These are phyloP conservation scores for Arion vulgaris DNA, from an alignment of 1,140 invertebrate genomes.

Conservation along the genomic window DNA sequence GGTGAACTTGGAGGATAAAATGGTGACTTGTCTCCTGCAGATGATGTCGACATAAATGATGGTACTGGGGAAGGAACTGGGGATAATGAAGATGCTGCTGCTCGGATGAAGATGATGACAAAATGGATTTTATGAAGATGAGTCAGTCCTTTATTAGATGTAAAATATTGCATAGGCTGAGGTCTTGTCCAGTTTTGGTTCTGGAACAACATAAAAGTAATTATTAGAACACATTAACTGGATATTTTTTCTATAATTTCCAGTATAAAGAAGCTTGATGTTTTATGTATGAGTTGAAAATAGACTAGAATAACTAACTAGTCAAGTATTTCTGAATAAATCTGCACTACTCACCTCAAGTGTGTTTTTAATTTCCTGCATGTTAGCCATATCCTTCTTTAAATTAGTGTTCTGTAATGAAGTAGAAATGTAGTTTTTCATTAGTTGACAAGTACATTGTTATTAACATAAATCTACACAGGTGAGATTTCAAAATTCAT, in stretches of 20 bases:
- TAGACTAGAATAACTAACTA: too few relatives aligned
- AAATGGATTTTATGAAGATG: not conserved
- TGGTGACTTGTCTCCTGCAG: not conserved
- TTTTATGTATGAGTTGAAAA: too few relatives aligned
- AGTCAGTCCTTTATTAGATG: not conserved
- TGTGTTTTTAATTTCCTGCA: not conserved
- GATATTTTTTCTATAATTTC: too few relatives aligned
- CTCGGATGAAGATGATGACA: not conserved
- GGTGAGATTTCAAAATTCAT: too few relatives aligned
- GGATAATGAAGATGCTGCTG: constrained; percentile 5
- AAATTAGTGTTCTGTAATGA: not conserved
- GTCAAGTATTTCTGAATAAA: too few relatives aligned
- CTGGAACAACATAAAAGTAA: too few relatives aligned
- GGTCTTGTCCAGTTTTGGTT: not conserved
- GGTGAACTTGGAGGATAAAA: constrained; percentile 6
- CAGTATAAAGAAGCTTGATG: too few relatives aligned
- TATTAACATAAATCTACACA: too few relatives aligned
- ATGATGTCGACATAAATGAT: constrained; percentile 5
- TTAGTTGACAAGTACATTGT: too few relatives aligned
- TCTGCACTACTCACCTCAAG: not conserved
- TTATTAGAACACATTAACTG: too few relatives aligned
- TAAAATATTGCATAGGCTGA: not conserved
- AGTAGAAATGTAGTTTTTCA: not conserved
- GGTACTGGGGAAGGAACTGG: not conserved
- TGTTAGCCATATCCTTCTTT: not conserved